Evolutionary conservation across 2,113 vertebrate genomes (phyloP).

Genomic region (Anolis carolinensis): DNA sequence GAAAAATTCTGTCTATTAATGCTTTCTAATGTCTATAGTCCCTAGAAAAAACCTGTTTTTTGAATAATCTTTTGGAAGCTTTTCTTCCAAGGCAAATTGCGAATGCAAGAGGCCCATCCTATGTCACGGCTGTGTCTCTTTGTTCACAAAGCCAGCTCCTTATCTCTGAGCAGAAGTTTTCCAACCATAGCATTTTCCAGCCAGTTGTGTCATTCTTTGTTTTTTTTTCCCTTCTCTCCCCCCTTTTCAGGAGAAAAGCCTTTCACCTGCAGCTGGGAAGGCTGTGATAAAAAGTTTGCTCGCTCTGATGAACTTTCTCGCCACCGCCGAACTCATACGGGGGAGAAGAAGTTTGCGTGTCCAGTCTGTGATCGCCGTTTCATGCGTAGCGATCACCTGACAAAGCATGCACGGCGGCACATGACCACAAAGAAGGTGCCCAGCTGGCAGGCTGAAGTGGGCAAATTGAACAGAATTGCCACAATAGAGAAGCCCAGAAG

Average conservation of each 20-base stretch:
- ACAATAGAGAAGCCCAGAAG: constrained; percentile 65
- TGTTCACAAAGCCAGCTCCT: not conserved
- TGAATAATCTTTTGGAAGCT: not conserved
- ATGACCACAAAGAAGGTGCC: constrained; percentile 85
- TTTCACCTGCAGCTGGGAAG: constrained; percentile 95
- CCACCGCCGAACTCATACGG: constrained; percentile 94
- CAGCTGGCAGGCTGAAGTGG: constrained; percentile 84
- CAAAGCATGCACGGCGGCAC: constrained; percentile 93
- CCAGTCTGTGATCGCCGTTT: constrained; percentile 92
- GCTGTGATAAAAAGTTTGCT: constrained; percentile 95
- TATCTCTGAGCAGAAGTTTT: not conserved
- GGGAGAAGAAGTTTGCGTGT: constrained; percentile 96
- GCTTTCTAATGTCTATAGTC: not conserved
- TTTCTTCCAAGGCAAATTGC: not conserved
- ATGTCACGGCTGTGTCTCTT: not conserved
- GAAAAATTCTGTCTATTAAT: not conserved
- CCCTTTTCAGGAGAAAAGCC: constrained; percentile 91
- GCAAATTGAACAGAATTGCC: constrained; percentile 77
- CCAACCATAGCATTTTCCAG: not conserved
- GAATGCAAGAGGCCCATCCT: too few relatives aligned
- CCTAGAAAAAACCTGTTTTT: not conserved
- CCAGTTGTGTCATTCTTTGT: not conserved
- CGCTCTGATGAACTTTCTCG: constrained; percentile 96
- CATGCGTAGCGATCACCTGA: constrained; percentile 98
- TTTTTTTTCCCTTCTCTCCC: not conserved